Base-by-base conservation (phyloP, 2,797 vertebrate genomes). In the Gymnocypris eckloni region DNA sequence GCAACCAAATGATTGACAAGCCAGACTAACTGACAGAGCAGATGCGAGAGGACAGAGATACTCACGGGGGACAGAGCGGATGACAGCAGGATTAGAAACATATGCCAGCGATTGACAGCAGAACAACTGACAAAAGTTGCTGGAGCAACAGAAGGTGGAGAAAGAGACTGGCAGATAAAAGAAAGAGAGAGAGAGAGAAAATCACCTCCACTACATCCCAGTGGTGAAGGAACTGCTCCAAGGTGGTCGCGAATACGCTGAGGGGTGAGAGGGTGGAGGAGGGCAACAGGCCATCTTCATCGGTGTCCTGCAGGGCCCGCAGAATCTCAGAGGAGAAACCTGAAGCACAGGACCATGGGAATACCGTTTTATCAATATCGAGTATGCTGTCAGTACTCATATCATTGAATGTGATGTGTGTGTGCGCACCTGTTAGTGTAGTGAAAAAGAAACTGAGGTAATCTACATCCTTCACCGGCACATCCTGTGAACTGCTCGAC, bases 401-500 rank as follows among this genome's bases (percentile, higher is more conserved):
- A 77, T 85, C 43, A 16, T 54, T 70, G 13, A 79, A 61, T 18
- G 20, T 20, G 9, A 20, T 25, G 66, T 33, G 76, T 45, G 66
- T 69, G 66, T 15, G 45, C 13, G 4, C 95, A 97, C 96, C 97
- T 92, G 95, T 96, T 90, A 99, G 95, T 79, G 96, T 97, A 91
- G 98, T 99, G 95, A 99, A 99, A 92, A 98, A 97, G 95, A 99
- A 99, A 94, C 98, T 99, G 93, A 99, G 95, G 94, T 97, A 98
- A 94, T 98, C 97, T 90, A 96, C 95, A 87, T 98, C 97, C 92
- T 92, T 96, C 92, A 99, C 89, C 79, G 96, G 94, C 28, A 91
- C 94, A 91, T 97, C 96, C 93, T 97, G 95, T 88, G 91, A 94
- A 87, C 96, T 95, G 67, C 94, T 94, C 16, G 95, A 95, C 97